Percentiles rank a stretch among this genome's conserved stretches.
Evolutionary conservation across 1,140 invertebrate species (phyloP).

Genomic region (Glossosoma conforme): DNA sequence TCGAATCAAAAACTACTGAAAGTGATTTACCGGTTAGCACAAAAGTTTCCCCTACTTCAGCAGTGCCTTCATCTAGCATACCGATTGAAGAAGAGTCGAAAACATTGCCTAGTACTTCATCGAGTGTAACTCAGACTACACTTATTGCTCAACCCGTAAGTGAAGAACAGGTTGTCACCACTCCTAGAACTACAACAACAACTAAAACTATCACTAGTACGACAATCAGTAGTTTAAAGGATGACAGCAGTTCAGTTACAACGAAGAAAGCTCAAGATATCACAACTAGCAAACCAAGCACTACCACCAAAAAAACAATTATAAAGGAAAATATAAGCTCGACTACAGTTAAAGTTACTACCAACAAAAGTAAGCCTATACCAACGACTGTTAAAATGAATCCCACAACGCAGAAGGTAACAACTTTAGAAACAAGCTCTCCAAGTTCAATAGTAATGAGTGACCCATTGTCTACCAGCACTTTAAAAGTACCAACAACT

Average conservation of each 20-base stretch:
- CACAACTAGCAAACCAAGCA: not conserved
- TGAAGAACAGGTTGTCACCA: too few relatives aligned
- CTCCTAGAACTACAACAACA: not conserved
- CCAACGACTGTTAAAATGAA: constrained; percentile 18
- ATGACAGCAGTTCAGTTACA: constrained; percentile 18
- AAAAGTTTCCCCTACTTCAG: too few relatives aligned
- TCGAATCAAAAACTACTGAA: constrained; percentile 5
- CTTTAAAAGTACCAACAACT: too few relatives aligned
- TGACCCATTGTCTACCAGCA: too few relatives aligned
- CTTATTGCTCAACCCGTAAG: too few relatives aligned
- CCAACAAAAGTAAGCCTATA: constrained; percentile 26
- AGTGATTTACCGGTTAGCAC: not conserved
- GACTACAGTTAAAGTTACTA: constrained; percentile 10
- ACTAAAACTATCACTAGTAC: constrained; percentile 4
- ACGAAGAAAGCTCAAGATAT: constrained; percentile 18
- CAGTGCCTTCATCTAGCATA: too few relatives aligned
- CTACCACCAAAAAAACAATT: constrained; percentile 25
- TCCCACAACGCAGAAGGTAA: constrained; percentile 8
- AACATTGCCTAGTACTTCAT: too few relatives aligned
- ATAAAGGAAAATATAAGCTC: constrained; percentile 17
- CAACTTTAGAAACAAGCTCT: too few relatives aligned
- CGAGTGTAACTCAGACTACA: too few relatives aligned
- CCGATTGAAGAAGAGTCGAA: too few relatives aligned
- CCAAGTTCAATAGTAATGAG: too few relatives aligned
- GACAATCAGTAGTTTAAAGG: constrained; percentile 4